Evolutionary conservation across 92 coral and sea anemone species (phyloP), one percentile per base, ranked within the genome.

Genomic region (Phenganax stokvisi): DNA sequence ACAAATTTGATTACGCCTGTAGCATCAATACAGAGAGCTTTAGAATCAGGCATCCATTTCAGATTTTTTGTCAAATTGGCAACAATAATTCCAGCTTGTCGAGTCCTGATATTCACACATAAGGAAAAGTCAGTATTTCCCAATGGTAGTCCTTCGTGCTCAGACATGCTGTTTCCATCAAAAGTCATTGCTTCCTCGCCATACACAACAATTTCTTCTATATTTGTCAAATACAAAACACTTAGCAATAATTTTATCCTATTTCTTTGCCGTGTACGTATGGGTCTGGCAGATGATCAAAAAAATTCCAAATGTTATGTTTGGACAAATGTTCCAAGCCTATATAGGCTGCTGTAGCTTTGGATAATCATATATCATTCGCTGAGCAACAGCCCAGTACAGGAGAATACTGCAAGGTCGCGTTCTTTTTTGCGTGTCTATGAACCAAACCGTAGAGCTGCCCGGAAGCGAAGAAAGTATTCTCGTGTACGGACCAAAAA

Each of bases 81-180:
- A 6, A 76, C 56, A 30, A 76, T 76, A 31, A 44, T 76, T 15
- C 81, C 81, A n/a, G 20, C 56, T n/a, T n/a, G 64, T 11, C 30
- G 28, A 11, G 81, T 76, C 81, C 29, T 76, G 51, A 76, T 59
- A 12, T 76, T 58, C 31, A 64, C 74, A 11, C 55, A 51, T 16
- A 79, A 56, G 9, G 83, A 63, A 31, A 79, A 79, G 56, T 79
- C 83, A 15, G 56, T 73, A 62, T 61, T 47, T 12, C 56, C 73
- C 20, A 79, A 27, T 12, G 72, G 71, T 37, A 54, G 61, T 10
- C 8, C n/a, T 51, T 11, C 56, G n/a, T 9, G 15, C 11, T 2
- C 13, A 8, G 3, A 7, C 37, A 8, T 29, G 57, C 11, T 5
- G 10, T 1, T 47, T 51, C 83, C 83, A 28, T 63, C 69, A 51